These are phyloP conservation scores for Pleuronectes platessa DNA, from an alignment of 2,113 vertebrate species.

Conservation along the genomic window DNA sequence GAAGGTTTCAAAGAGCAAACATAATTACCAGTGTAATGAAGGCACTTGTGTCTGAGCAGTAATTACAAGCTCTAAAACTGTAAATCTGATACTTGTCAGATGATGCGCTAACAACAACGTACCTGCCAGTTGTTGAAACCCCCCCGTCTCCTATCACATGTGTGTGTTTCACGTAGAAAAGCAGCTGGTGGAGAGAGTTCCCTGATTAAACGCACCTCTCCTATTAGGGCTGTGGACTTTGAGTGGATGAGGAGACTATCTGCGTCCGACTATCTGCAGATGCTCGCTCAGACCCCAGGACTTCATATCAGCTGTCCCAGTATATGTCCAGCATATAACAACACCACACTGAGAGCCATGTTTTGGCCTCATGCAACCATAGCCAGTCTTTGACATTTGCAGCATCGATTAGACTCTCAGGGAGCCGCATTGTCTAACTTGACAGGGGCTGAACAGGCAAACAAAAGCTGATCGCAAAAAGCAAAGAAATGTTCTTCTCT, in stretches of 20 bases:
- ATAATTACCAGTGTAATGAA: constrained; percentile 60
- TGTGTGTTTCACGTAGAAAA: constrained; percentile 2
- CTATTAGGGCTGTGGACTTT: constrained; percentile 54
- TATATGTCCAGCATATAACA: constrained; percentile 75
- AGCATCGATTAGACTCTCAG: constrained; percentile 75
- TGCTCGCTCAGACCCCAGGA: constrained; percentile 52
- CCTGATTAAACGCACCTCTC: constrained; percentile 44
- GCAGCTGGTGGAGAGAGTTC: constrained; percentile 13
- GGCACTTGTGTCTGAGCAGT: constrained; percentile 45
- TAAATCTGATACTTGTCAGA: constrained; percentile 49
- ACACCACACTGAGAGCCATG: constrained; percentile 52
- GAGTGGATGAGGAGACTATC: constrained; percentile 40
- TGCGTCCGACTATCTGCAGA: constrained; percentile 25
- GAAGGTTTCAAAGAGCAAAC: constrained; percentile 55
- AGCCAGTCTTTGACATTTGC: constrained; percentile 76
- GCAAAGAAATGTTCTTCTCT: constrained; percentile 63
- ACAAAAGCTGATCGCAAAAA: constrained; percentile 63
- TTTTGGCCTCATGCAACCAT: constrained; percentile 59
- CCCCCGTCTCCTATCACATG: constrained; percentile 12
- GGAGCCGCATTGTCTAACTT: constrained; percentile 72
- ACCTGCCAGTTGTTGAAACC: constrained; percentile 34
- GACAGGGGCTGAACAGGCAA: constrained; percentile 71
- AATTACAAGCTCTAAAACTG: constrained; percentile 54
- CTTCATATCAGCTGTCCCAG: constrained; percentile 56
- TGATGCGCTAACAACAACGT: constrained; percentile 25